phyloP scores from a whole-genome alignment of 1,140 invertebrate genomes.

The Bombus sibiricus region DNA sequence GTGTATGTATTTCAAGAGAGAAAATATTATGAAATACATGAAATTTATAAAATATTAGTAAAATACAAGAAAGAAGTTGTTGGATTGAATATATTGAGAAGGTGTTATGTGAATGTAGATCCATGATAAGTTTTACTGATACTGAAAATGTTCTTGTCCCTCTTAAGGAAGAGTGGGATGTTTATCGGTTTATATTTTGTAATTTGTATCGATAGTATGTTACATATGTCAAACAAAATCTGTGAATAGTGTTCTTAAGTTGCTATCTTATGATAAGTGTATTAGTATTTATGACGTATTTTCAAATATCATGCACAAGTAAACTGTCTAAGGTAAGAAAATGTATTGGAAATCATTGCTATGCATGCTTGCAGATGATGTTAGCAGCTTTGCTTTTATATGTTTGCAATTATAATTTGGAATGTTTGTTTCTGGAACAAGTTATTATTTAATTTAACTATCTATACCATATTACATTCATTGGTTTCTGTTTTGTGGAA shows the following conservation, averaged over 20 bases:
- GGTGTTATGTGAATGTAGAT: conserved; percentile 40
- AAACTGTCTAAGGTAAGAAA: conserved; percentile 55
- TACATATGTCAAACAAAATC: not conserved
- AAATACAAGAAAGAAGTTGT: not conserved
- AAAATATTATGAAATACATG: not conserved
- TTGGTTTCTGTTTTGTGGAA: not conserved
- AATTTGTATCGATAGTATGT: conserved; percentile 22
- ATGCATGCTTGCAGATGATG: conserved; percentile 50
- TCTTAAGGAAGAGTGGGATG: conserved; percentile 1
- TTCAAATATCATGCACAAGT: conserved; percentile 7
- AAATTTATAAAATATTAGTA: not conserved
- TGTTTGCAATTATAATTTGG: conserved; percentile 14
- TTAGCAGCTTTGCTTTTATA: conserved; percentile 44
- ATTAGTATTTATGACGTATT: too few relatives aligned
- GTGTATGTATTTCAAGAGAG: not conserved
- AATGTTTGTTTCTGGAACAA: conserved; percentile 50
- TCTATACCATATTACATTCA: conserved; percentile 6
- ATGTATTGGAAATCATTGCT: conserved; percentile 36
- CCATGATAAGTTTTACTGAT: conserved; percentile 67
- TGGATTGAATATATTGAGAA: conserved; percentile 1
- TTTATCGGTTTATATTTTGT: conserved; percentile 41
- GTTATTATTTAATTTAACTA: conserved; percentile 2
- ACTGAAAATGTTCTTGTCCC: conserved; percentile 75
- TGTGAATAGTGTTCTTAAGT: conserved; percentile 20
- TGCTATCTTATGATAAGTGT: not conserved